Conservation (phyloP, 1,140 invertebrate species). For the Papilio polytes region DNA sequence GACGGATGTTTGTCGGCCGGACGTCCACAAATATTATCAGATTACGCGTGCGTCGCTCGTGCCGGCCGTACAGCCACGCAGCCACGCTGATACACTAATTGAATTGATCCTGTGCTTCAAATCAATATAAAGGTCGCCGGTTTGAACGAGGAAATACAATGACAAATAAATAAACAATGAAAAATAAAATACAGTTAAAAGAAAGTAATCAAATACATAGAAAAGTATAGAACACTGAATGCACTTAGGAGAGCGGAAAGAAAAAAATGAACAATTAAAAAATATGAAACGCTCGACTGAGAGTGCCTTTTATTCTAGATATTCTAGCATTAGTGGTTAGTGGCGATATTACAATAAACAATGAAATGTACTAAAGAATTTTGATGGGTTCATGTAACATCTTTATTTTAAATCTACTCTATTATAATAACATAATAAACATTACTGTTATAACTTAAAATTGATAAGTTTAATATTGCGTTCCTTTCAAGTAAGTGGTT, state of each 20-base stretch:
- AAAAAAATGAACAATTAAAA: not conserved
- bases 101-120: not conserved
- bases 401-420: no score
- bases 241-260: not conserved
- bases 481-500: not conserved
- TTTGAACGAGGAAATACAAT: not conserved
- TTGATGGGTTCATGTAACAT: no score
- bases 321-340: no score
- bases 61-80: not conserved
- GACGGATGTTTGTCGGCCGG: conserved; percentile 4
- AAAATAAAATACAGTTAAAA: not conserved
- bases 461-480: not conserved
- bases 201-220: not conserved
- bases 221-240: not conserved
- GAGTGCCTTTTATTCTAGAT: not conserved
- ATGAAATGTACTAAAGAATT: no score
- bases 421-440: no score
- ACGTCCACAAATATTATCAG: conserved; percentile 1
- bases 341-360: no score
- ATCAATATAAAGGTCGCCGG: not conserved
- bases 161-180: no score
- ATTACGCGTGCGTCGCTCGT: not conserved
- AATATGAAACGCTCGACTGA: not conserved
- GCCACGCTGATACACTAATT: not conserved
- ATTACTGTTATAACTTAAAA: not conserved